Conservation (phyloP, 2,113 vertebrate genomes). For the Oophaga pumilio region DNA sequence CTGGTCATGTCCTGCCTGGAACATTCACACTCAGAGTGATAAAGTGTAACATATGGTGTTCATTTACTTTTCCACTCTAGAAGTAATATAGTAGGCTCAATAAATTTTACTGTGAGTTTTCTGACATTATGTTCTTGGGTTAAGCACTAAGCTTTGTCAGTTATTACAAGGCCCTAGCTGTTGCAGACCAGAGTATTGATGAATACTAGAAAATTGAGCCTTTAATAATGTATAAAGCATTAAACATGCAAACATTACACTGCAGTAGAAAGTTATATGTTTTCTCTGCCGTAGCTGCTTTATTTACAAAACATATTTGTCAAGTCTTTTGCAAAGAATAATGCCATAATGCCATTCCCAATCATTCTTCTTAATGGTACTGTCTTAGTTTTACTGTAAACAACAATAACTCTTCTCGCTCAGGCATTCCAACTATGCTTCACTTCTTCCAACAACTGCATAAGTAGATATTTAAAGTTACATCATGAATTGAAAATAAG, state of each 20-base stretch:
- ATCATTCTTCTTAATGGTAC: slow-evolving; percentile 85
- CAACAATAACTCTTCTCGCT: slow-evolving; percentile 78
- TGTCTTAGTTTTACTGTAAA: slow-evolving; percentile 83
- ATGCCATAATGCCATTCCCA: slow-evolving; percentile 75
- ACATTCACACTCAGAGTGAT: slow-evolving; percentile 68
- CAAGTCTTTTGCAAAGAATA: slow-evolving; percentile 82
- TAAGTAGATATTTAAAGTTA: slow-evolving; percentile 75
- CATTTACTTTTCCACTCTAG: slow-evolving; percentile 69
- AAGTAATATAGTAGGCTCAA: slow-evolving; percentile 72
- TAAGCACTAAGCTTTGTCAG: slow-evolving; percentile 78
- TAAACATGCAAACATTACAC: slow-evolving; percentile 70
- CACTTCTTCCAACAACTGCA: slow-evolving; percentile 74
- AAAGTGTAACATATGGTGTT: slow-evolving; percentile 71
- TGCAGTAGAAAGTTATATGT: slow-evolving; percentile 68
- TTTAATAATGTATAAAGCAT: slow-evolving; percentile 79
- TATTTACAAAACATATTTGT: slow-evolving; percentile 84
- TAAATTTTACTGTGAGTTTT: slow-evolving; percentile 78
- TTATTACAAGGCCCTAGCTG: slow-evolving; percentile 74
- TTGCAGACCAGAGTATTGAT: slow-evolving; percentile 71
- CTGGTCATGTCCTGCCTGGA: slow-evolving; percentile 65
- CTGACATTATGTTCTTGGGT: slow-evolving; percentile 75
- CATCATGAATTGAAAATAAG: slow-evolving; percentile 62
- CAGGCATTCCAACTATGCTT: slow-evolving; percentile 70
- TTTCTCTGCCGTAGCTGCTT: slow-evolving; percentile 78
- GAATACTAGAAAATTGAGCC: slow-evolving; percentile 71